phyloP scores from a whole-genome alignment of 53 echinoderm and acorn worm species.

The Temnopleurus reevesii region DNA sequence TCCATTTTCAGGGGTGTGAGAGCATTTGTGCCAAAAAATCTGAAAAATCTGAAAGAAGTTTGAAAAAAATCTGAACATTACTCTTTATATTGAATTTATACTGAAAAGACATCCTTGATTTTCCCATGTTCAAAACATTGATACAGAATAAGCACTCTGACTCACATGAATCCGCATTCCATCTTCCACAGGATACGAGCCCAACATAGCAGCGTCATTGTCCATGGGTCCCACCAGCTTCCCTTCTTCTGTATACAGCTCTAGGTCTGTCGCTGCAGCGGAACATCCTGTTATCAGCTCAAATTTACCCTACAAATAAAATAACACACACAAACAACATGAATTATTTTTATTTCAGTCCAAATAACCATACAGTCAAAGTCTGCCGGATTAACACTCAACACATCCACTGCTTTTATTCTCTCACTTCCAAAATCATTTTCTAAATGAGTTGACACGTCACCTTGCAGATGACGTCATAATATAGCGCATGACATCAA shows the following conservation, averaged over 20 bases:
- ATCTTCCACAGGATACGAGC: conserved; percentile 90
- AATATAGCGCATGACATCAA: too few species aligned
- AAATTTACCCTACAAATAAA: conserved; percentile 71
- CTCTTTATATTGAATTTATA: background rate
- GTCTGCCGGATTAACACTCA: too few species aligned
- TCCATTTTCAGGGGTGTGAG: background rate
- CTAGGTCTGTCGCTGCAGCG: conserved; percentile 77
- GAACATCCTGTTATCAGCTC: conserved; percentile 87
- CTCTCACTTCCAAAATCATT: too few species aligned
- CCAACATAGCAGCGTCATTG: conserved; percentile 78
- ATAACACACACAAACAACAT: background rate
- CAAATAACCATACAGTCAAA: too few species aligned
- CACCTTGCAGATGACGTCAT: too few species aligned
- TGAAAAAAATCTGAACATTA: background rate
- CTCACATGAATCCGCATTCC: conserved; percentile 98
- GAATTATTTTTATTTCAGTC: background rate
- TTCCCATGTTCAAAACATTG: too few species aligned
- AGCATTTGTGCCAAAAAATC: background rate
- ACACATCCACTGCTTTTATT: too few species aligned
- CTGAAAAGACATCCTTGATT: background rate
- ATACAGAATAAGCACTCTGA: background rate
- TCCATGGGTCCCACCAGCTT: conserved; percentile 69
- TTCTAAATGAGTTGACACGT: too few species aligned
- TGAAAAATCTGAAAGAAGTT: background rate
- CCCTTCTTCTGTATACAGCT: conserved; percentile 76